These are phyloP conservation scores for Salticus scenicus DNA, from an alignment of 2,888 invertebrate species.

Conservation along the genomic window DNA sequence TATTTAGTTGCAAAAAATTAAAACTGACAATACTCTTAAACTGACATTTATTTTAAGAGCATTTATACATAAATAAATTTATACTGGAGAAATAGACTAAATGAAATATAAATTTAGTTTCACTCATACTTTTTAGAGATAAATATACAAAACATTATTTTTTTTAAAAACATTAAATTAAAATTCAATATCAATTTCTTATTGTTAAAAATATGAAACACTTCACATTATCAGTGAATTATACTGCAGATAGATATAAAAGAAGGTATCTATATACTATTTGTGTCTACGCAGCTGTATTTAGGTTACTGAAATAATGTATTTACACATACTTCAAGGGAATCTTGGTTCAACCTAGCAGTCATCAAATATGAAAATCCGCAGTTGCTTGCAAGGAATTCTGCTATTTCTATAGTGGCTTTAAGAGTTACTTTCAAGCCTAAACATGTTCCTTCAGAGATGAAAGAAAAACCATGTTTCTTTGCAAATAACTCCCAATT, in stretches of 20 bases:
- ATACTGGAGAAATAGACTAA: no score
- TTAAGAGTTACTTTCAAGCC: neutral
- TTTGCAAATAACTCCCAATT: neutral
- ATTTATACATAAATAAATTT: no score
- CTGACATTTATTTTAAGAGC: no score
- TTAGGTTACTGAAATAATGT: no score
- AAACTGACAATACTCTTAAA: no score
- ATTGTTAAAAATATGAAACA: neutral
- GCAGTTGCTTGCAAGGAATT: neutral
- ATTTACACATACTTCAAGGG: neutral
- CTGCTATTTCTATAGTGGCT: neutral
- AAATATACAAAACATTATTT: neutral
- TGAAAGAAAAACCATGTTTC: neutral
- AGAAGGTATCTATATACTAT: neutral
- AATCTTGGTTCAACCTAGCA: neutral
- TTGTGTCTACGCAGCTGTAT: neutral
- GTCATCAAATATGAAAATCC: neutral
- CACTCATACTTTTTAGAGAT: no score
- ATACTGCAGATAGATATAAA: neutral
- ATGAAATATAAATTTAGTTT: no score
- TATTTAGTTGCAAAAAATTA: no score
- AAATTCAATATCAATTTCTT: neutral
- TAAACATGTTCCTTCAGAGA: neutral
- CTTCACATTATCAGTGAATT: no score
- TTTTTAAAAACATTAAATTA: neutral